These are phyloP conservation scores for Zaprionus camerounensis DNA, from an alignment of 1,140 invertebrate genomes.

Conservation along the genomic window DNA sequence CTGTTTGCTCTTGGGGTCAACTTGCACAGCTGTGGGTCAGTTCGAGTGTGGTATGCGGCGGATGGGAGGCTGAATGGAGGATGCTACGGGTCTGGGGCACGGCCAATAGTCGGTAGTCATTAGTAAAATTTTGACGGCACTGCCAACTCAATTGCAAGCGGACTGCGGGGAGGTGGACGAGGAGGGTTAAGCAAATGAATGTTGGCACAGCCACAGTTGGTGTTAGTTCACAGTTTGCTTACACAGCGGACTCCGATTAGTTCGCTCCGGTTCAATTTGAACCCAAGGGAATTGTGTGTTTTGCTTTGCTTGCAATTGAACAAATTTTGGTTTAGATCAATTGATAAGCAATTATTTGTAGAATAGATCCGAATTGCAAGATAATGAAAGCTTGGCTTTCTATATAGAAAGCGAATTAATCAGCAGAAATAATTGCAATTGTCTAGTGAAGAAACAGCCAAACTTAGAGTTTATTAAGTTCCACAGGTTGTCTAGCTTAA, in stretches of 20 bases:
- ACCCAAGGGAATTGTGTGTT: background rate
- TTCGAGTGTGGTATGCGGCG: background rate
- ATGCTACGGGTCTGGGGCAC: slow-evolving; percentile 26
- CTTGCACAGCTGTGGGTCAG: slow-evolving; percentile 11
- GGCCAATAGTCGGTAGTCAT: slow-evolving; percentile 57
- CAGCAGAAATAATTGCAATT: background rate
- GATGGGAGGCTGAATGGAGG: background rate
- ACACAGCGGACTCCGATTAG: background rate
- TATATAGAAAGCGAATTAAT: background rate
- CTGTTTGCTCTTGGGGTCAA: slow-evolving; percentile 28
- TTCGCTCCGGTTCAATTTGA: background rate
- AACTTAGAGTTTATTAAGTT: no score
- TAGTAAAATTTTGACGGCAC: slow-evolving; percentile 67
- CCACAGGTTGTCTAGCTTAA: no score
- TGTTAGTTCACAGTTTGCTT: slow-evolving; percentile 6
- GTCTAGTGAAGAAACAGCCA: no score
- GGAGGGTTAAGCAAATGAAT: background rate
- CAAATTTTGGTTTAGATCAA: background rate
- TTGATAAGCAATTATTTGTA: background rate
- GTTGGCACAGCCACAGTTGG: background rate
- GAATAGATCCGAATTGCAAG: background rate
- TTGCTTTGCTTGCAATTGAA: background rate
- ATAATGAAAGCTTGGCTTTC: background rate
- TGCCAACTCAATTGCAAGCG: slow-evolving; percentile 47
- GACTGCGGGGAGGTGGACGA: background rate